A percentile compares a stretch with the other conserved stretches of the same genome.
These are phyloP conservation scores for Lophius americanus DNA, from an alignment of 2,797 vertebrate genomes.

Conservation along the genomic window DNA sequence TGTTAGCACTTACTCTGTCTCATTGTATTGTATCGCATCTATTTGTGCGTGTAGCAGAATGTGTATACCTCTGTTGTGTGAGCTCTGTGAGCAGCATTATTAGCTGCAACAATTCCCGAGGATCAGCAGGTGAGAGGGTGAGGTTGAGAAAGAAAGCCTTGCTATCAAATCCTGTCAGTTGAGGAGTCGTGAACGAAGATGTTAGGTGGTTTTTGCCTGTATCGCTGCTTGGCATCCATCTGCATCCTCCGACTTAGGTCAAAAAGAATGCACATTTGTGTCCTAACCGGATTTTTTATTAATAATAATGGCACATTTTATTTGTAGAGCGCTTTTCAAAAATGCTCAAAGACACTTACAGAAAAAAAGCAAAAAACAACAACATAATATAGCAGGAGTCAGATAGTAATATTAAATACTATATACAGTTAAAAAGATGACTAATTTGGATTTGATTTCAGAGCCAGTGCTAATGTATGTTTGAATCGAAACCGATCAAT, in stretches of 20 bases:
- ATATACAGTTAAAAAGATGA: too few species aligned
- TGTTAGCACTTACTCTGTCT: conserved; percentile 48
- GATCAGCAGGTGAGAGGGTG: conserved; percentile 17
- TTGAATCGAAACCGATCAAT: too few species aligned
- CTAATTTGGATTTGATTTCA: too few species aligned
- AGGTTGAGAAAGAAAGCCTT: conserved; percentile 21
- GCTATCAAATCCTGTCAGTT: conserved; percentile 11
- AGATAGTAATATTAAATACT: too few species aligned
- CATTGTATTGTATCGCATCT: conserved; percentile 29
- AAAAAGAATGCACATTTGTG: not conserved
- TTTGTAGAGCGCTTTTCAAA: too few species aligned
- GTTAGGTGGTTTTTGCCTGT: conserved; percentile 5
- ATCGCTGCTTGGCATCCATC: conserved; percentile 13
- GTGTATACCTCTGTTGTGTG: conserved; percentile 4
- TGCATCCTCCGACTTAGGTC: conserved; percentile 14
- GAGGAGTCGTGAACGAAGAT: conserved; percentile 18
- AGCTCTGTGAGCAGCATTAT: conserved; percentile 14
- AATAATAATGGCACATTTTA: too few species aligned
- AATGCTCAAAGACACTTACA: too few species aligned
- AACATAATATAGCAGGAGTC: too few species aligned
- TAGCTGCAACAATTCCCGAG: conserved; percentile 4
- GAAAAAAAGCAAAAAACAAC: too few species aligned
- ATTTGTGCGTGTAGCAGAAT: not conserved
- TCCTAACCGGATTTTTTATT: conserved; percentile 4
- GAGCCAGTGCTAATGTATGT: too few species aligned